A percentile compares a stretch with the other conserved stretches of the same genome.
These are phyloP conservation scores for Lanistes nyassanus DNA, from an alignment of 1,140 invertebrate species.

Conservation along the genomic window DNA sequence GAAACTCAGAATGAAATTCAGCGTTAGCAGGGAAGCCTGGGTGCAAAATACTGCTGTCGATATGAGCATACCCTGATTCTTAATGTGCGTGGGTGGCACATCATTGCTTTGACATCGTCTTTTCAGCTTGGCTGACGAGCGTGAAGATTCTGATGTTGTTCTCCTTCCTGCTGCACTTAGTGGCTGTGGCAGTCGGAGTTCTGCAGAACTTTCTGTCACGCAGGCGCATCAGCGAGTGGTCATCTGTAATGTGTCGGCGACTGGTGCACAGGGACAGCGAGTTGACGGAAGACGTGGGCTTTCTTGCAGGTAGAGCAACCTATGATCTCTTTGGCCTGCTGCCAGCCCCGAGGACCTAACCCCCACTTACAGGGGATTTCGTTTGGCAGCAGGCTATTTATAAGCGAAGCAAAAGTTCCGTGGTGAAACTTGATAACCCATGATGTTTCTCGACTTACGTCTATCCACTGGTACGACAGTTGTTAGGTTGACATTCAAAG, in stretches of 20 bases:
- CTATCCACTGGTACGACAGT: too few species aligned
- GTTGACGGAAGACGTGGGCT: conserved; percentile 16
- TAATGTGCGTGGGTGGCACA: too few species aligned
- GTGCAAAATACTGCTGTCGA: neutral
- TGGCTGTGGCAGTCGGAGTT: neutral
- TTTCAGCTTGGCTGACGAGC: conserved; percentile 12
- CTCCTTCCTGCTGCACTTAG: conserved; percentile 1
- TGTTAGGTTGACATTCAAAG: too few species aligned
- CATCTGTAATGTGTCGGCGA: neutral
- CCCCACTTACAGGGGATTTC: too few species aligned
- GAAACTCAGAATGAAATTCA: neutral
- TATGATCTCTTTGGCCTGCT: too few species aligned
- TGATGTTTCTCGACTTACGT: too few species aligned
- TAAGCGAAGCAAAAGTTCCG: too few species aligned
- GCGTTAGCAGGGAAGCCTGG: neutral
- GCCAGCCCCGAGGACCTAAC: too few species aligned
- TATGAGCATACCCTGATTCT: neutral
- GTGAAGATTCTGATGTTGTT: neutral
- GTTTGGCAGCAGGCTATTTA: too few species aligned
- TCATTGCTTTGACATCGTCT: neutral
- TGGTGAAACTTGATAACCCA: too few species aligned
- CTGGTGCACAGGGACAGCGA: conserved; percentile 18
- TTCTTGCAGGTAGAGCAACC: conserved; percentile 13
- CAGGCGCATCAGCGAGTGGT: neutral
- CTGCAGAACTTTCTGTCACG: conserved; percentile 20